Evolutionary conservation across 2,888 invertebrate genomes (phyloP), one percentile per base, ranked within the genome.

Genomic region (Hirtodrosophila confusa): DNA sequence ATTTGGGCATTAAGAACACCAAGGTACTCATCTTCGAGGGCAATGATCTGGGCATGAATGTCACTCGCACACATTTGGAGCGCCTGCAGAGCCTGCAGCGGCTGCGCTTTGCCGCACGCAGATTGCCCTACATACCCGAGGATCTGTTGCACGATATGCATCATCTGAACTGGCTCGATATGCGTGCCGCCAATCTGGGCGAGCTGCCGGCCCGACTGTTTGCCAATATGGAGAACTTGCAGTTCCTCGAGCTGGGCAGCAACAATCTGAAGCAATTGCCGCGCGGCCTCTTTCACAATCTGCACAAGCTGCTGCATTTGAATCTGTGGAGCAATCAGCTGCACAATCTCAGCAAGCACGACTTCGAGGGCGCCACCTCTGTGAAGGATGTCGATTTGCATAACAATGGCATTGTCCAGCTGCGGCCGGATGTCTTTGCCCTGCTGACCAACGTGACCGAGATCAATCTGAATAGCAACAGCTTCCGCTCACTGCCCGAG

Each of bases 251-350:
- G 90, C 91, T 95, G 78, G 94, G 94, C 47, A 93, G 93, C 80
- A 96, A 96, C 89, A 93, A 94, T 61, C 91, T 96, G 82, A 92
- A 92, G 44, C 91, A 92, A 78, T 92, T 96, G 80, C 93, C 94
- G 35, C 92, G 93, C 2, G 93, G 93, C 60, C 91, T 94, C 55
- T 95, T 96, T 89, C 92, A 93, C 35, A 93, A 94, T 88, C 92
- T 94, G 76, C 92, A 92, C 53, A 93, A 93, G 75, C 89, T 96
- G 62, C 91, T 92, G 55, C 92, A 93, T 47, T 91, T 96, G 51
- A 94, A 95, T 78, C 89, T 96, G 33, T 95, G 95, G 94, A 93
- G 93, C 78, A 96, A 96, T 88, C 93, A 93, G 75, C 91, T 96
- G 56, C 93, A 92, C 24, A 93, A 94, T 90, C 92, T 96, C 37